Base-by-base conservation (phyloP, 2,888 invertebrate species). In the Adelphocoris suturalis region DNA sequence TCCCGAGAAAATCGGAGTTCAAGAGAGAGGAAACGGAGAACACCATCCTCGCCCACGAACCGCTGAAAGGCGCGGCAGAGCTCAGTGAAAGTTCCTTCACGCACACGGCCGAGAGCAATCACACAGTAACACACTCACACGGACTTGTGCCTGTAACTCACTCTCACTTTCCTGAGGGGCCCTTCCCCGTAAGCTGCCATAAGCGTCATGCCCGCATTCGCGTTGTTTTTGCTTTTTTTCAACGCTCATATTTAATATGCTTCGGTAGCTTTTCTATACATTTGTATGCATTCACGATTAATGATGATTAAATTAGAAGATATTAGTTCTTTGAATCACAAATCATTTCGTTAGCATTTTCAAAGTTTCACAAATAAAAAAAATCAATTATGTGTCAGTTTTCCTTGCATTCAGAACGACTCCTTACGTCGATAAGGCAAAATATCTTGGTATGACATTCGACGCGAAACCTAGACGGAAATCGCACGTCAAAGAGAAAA, bases 61-160 rank as follows among this genome's bases (percentile, higher is more conserved):
- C 11, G 5, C 19, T 16, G 61, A 19, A 61, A 61, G 61, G 61
- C 61, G 61, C 61, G 52, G 52, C 52, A 16, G 52, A 9, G 61
- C 19, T 19, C 19, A 19, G 68, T 68, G 68, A 68, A 68, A 68
- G 68, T 68, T 11, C 23, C 23, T 37, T 37, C 12, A n/a, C 23
- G 61, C 61, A 61, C 19, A 61, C 61, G 61, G 19, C 37, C 52
- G 52, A 16, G 9, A 19, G n/a, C 1, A 61, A 61, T 19, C 61
- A 61, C n/a, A 19, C 61, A n/a, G 19, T 19, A 19, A 61, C 61
- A 61, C 61, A 68, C 68, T 68, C 68, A 68, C 68, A 68, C 68
- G 27, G 68, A 68, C 68, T 68, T 68, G 11, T 23, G 23, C 23
- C 13, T 11, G 68, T 68, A 23, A 68, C 23, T 68, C 68, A 68